A percentile compares a stretch with the other conserved stretches of the same genome.
phyloP scores from a whole-genome alignment of 2,113 vertebrate genomes.

The Myrmecobius fasciatus region DNA sequence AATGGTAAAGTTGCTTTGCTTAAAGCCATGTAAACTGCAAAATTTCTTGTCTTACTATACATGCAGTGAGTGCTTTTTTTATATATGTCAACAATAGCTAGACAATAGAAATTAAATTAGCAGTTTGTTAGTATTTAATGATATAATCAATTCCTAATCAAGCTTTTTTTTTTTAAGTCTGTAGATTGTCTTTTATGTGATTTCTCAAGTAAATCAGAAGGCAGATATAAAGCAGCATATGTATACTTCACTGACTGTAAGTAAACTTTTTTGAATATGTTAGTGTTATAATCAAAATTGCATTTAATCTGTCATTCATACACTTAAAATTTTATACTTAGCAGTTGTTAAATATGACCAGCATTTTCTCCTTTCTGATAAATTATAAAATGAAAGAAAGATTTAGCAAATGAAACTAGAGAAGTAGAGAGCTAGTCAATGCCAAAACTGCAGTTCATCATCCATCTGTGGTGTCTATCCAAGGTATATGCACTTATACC shows the following conservation, averaged over 20 bases:
- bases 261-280: slow-evolving; percentile 78
- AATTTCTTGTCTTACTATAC: not conserved
- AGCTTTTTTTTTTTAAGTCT: slow-evolving; percentile 83
- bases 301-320: not conserved
- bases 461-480: too few species aligned
- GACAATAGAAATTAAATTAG: not conserved
- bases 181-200: slow-evolving; percentile 93
- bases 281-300: slow-evolving; percentile 6
- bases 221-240: slow-evolving; percentile 95
- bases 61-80: not conserved
- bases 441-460: too few species aligned
- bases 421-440: not conserved
- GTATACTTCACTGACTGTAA: slow-evolving; percentile 98
- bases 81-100: too few species aligned
- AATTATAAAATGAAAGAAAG: slow-evolving; percentile 27
- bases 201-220: slow-evolving; percentile 89
- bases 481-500: too few species aligned
- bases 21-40: not conserved
- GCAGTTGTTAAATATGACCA: slow-evolving; percentile 41
- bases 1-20: not conserved
- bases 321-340: slow-evolving; percentile 20
- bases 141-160: slow-evolving; percentile 52
- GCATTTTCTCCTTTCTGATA: slow-evolving; percentile 25
- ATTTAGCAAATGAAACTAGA: slow-evolving; percentile 21
- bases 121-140: slow-evolving; percentile 36